phyloP scores from a whole-genome alignment of 1,140 invertebrate genomes.

The Pachyrhynchus sulphureomaculatus region DNA sequence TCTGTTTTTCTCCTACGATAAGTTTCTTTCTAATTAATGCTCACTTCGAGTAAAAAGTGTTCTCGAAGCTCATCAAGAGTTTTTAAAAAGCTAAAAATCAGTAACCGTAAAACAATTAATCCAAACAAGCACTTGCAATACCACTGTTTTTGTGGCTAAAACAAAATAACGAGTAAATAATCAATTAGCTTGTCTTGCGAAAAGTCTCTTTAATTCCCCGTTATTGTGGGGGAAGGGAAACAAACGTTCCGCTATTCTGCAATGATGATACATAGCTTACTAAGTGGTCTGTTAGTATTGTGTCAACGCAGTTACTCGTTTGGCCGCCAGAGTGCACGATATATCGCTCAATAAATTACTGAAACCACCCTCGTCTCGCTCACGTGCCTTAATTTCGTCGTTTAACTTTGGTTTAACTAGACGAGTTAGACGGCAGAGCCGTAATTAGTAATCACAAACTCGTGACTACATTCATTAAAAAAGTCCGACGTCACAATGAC shows the following conservation, averaged over 20 bases:
- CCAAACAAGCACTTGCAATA: no score
- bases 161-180: not conserved
- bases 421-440: no score
- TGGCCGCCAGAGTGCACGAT: constrained; percentile 49
- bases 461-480: no score
- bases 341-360: constrained; percentile 52
- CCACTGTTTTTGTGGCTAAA: no score
- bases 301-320: constrained; percentile 50
- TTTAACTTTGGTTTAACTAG: no score
- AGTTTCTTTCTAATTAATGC: no score
- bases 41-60: no score
- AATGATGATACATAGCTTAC: constrained; percentile 40
- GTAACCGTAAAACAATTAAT: no score
- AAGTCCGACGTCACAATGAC: no score
- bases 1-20: no score
- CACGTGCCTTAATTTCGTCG: constrained; percentile 22
- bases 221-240: constrained; percentile 1
- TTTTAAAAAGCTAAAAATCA: no score
- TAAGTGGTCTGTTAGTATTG: constrained; percentile 49
- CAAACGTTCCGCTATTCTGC: constrained; percentile 35
- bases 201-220: not conserved
- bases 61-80: no score
- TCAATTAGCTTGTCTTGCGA: not conserved
- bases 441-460: not conserved
- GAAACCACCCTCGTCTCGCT: constrained; percentile 42